phyloP scores from a whole-genome alignment of 2,113 vertebrate species.

The Myotis brandtii region DNA sequence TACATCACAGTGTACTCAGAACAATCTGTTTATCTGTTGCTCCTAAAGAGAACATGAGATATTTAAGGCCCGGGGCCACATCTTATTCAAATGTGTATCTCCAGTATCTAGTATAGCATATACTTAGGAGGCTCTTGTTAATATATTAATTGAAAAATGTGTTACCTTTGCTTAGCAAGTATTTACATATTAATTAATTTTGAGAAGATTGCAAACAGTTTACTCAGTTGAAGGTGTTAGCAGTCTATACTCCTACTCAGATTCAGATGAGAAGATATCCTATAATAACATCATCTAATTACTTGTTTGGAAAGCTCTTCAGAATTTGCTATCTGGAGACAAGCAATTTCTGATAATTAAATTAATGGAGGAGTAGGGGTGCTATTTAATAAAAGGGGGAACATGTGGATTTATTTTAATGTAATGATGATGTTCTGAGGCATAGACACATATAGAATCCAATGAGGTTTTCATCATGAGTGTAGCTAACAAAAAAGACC shows the following conservation, averaged over 20 bases:
- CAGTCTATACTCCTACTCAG: slow-evolving; percentile 3
- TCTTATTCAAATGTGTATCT: neutral
- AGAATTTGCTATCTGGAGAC: neutral
- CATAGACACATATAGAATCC: neutral
- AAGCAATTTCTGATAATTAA: slow-evolving; percentile 18
- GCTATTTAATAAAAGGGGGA: neutral
- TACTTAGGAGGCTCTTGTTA: neutral
- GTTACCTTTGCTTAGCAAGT: slow-evolving; percentile 61
- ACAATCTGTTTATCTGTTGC: neutral
- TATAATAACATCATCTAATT: slow-evolving; percentile 38
- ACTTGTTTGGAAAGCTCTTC: slow-evolving; percentile 34
- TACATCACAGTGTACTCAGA: neutral
- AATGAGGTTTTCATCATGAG: neutral
- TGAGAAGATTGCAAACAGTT: slow-evolving; percentile 46
- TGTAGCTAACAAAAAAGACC: neutral
- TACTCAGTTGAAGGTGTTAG: slow-evolving; percentile 56
- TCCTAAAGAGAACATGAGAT: neutral
- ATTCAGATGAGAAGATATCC: slow-evolving; percentile 10
- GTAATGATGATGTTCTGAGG: neutral
- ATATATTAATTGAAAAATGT: slow-evolving; percentile 72
- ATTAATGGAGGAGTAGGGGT: neutral
- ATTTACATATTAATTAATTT: slow-evolving; percentile 73
- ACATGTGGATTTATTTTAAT: neutral
- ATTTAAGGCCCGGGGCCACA: neutral
- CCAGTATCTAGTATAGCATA: neutral